Evolutionary conservation across 2,888 invertebrate species (phyloP).

Genomic region (Cyaniris semiargus): DNA sequence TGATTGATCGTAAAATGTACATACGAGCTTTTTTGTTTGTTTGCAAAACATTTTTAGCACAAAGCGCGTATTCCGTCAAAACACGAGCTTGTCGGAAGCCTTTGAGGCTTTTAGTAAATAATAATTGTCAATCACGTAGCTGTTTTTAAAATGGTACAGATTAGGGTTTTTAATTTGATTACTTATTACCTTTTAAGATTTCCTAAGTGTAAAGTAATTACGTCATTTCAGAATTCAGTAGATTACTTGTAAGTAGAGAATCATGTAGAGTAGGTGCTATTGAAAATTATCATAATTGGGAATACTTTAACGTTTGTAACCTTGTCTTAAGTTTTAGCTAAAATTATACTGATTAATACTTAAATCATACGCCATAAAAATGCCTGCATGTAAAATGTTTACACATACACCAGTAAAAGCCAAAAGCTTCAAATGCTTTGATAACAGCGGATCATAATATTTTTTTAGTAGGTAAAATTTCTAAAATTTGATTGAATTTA

Average conservation of each 20-base stretch:
- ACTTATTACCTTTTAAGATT: too few relatives aligned
- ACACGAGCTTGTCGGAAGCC: constrained; percentile 21
- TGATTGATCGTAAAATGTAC: constrained; percentile 54
- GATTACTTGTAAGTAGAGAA: neutral
- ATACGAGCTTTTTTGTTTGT: constrained; percentile 19
- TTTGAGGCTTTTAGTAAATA: neutral
- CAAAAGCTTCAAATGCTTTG: too few relatives aligned
- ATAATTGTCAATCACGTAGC: constrained; percentile 35
- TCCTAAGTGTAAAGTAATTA: constrained; percentile 17
- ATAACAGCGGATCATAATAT: too few relatives aligned
- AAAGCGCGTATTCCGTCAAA: constrained; percentile 13
- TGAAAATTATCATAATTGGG: too few relatives aligned
- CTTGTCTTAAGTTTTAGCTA: too few relatives aligned
- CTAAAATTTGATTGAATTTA: too few relatives aligned
- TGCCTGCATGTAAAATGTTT: too few relatives aligned
- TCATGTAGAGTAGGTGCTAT: neutral
- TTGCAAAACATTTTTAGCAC: constrained; percentile 25
- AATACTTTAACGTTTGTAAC: too few relatives aligned
- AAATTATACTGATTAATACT: too few relatives aligned
- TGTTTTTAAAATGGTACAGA: constrained; percentile 62
- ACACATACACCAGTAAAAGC: too few relatives aligned
- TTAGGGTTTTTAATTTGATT: constrained; percentile 60
- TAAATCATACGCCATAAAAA: too few relatives aligned
- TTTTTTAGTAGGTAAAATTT: too few relatives aligned
- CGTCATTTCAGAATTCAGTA: constrained; percentile 34